A percentile compares a stretch with the other conserved stretches of the same genome.
phyloP scores from a whole-genome alignment of 1,140 invertebrate species.

The Hylyphantes graminicola region DNA sequence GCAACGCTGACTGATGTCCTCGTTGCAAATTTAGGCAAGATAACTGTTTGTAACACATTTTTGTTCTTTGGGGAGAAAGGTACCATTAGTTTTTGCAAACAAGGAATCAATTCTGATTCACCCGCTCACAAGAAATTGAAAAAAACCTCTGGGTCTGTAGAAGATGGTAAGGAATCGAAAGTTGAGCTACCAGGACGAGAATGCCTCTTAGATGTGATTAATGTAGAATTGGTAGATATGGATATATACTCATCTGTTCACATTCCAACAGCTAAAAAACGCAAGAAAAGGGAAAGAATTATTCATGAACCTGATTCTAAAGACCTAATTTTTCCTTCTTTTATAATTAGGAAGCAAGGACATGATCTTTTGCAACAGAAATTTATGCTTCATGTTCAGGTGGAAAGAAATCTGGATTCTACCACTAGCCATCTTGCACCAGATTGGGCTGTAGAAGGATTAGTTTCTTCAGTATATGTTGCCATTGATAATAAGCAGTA shows the following conservation, averaged over 20 bases:
- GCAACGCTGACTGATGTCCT: slow-evolving; percentile 82
- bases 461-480: slow-evolving; percentile 85
- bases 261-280: slow-evolving; percentile 6
- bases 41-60: slow-evolving; percentile 81
- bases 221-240: slow-evolving; percentile 82
- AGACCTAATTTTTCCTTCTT: slow-evolving; percentile 48
- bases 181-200: neutral
- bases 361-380: slow-evolving; percentile 79
- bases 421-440: slow-evolving; percentile 78
- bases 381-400: slow-evolving; percentile 81
- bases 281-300: neutral
- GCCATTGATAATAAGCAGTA: slow-evolving; percentile 88
- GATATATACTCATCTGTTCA: slow-evolving; percentile 78
- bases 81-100: slow-evolving; percentile 47
- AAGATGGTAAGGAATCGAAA: neutral
- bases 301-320: neutral
- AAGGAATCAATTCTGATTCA: neutral
- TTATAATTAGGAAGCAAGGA: slow-evolving; percentile 46
- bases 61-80: slow-evolving; percentile 26
- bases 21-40: slow-evolving; percentile 83
- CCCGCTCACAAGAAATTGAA: neutral
- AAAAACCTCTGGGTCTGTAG: neutral
- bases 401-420: slow-evolving; percentile 86
- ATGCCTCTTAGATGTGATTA: slow-evolving; percentile 81
- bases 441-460: slow-evolving; percentile 86